Base-by-base conservation (phyloP, 2,113 vertebrate genomes). In the Anser cygnoides region DNA sequence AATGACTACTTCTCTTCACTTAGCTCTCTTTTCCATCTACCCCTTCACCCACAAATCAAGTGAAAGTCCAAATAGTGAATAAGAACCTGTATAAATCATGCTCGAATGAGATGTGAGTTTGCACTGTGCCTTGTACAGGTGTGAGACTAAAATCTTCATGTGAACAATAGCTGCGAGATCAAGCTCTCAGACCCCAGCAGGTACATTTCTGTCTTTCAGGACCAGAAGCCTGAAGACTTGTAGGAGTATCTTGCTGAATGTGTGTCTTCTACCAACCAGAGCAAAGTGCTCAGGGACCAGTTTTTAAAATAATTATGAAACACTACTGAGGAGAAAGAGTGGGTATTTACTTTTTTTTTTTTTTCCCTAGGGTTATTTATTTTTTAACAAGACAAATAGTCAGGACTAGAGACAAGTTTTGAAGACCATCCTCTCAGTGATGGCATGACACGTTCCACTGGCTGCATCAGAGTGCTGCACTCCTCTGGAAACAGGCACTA, bases 371-470 rank as follows among this genome's bases (percentile, higher is more conserved):
- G 33, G 20, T 49, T 85, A 76, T 39, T 71, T 81, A 11, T 82
- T 84, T 91, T 59, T 85, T 66, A 65, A 35, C 15, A 87, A 35
- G n/a, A 86, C 39, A 87, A 87, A 65, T n/a, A 84, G 21, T 23
- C 59, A 91, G n/a, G 31, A 55, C 28, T 31, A 73, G 70, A n/a
- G 29, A n/a, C 41, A 17, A 11, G 23, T 50, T 82, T 82, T 46
- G 68, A 82, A 89, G 44, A n/a, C 39, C 66, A 13, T 84, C 52
- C 73, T 26, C 29, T 25, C 15, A 5, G 37, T 17, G 68, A 77
- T 23, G 43, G 46, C 63, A 43, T 0, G 0, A 71, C 28, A 39
- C 1, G 2, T 37, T 81, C 19, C 49, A 54, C 29, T 21, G 0
- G 20, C 39, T 74, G 39, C 75, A n/a, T 39, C 78, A 81, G 63